phyloP scores from a whole-genome alignment of 2,113 vertebrate species.

The Apeltes quadracus region DNA sequence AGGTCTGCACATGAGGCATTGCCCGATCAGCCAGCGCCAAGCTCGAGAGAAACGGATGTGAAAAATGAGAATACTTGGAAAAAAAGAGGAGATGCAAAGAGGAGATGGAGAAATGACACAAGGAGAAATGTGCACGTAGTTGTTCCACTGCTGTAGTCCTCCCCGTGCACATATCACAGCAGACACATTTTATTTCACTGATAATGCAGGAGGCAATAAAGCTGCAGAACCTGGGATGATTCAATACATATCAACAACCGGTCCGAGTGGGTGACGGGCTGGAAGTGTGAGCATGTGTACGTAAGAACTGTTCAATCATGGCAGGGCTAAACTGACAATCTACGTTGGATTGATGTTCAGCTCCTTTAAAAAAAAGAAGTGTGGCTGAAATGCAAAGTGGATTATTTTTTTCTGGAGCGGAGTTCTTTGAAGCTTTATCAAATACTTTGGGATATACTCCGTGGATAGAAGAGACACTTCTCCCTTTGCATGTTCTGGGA shows the following conservation, averaged over 20 bases:
- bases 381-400: constrained; percentile 23
- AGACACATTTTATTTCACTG: constrained; percentile 37
- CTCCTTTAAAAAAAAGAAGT: background rate
- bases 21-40: background rate
- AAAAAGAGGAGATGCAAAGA: background rate
- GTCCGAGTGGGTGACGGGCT: constrained; percentile 3
- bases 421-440: background rate
- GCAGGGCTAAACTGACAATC: constrained; percentile 4
- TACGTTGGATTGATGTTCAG: constrained; percentile 30
- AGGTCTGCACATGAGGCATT: background rate
- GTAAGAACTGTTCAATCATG: constrained; percentile 32
- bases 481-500: constrained; percentile 12
- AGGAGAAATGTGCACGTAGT: constrained; percentile 5
- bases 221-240: constrained; percentile 38
- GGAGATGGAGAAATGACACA: background rate
- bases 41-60: background rate
- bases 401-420: constrained; percentile 24
- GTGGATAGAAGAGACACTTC: constrained; percentile 1
- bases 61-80: background rate
- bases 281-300: background rate
- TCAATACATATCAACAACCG: constrained; percentile 35
- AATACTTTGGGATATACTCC: background rate
- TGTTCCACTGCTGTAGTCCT: constrained; percentile 17
- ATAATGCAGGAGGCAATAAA: constrained; percentile 45
- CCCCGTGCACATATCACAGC: constrained; percentile 7